phyloP scores from a whole-genome alignment of 2,888 invertebrate genomes.

The Melikaiella ostensackeni region DNA sequence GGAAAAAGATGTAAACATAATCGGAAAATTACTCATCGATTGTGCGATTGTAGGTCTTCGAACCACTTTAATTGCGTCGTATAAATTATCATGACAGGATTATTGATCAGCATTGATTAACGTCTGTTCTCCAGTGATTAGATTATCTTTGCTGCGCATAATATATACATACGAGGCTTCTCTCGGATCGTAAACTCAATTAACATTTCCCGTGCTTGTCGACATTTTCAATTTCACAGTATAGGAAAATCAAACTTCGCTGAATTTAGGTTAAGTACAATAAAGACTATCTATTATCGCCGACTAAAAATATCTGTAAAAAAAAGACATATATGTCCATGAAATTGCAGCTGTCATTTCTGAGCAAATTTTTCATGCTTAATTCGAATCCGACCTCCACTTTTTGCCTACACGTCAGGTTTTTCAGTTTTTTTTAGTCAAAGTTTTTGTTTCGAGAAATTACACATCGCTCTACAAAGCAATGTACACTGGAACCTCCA shows the following conservation, averaged over 20 bases:
- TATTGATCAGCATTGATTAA: conserved; percentile 37
- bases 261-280: conserved; percentile 27
- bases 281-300: not conserved
- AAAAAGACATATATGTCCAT: no score
- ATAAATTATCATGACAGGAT: conserved; percentile 19
- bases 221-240: conserved; percentile 31
- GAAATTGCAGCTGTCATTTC: no score
- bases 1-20: not conserved
- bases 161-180: conserved; percentile 12
- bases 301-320: conserved; percentile 10
- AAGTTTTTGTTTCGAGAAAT: no score
- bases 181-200: conserved; percentile 35
- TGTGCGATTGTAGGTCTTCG: not conserved
- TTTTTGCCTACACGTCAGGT: no score
- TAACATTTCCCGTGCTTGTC: conserved; percentile 35
- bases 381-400: no score
- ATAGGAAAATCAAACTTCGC: conserved; percentile 24
- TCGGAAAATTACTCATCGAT: not conserved
- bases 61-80: conserved; percentile 1
- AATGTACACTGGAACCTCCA: no score
- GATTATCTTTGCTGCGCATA: conserved; percentile 22
- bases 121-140: conserved; percentile 28
- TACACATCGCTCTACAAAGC: no score
- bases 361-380: no score
- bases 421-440: no score